Percentiles rank a stretch among this genome's conserved stretches.
Conservation (phyloP, 2,797 vertebrate species). For the Champsocephalus esox region DNA sequence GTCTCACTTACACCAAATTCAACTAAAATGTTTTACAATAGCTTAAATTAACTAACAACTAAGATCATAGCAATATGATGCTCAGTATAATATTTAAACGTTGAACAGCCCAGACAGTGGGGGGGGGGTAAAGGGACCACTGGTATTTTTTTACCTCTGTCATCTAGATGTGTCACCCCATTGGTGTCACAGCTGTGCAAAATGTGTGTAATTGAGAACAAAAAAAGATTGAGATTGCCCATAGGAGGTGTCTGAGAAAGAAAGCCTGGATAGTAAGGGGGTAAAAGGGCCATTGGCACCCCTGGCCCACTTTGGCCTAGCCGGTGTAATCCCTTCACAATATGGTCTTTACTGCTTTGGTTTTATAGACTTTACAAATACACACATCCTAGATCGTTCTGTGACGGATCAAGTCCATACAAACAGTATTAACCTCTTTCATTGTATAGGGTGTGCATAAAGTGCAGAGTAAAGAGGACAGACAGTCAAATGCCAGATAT, state of each 20-base stretch:
- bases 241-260: not conserved
- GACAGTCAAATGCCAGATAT: conserved; percentile 74
- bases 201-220: not conserved
- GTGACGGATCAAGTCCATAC: conserved; percentile 54
- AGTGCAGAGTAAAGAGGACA: conserved; percentile 54
- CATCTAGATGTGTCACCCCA: too few species aligned
- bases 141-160: too few species aligned
- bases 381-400: conserved; percentile 32
- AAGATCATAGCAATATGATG: not conserved
- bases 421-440: conserved; percentile 43
- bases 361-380: conserved; percentile 23
- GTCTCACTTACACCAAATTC: not conserved
- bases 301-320: too few species aligned
- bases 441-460: conserved; percentile 59
- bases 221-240: not conserved
- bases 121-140: too few species aligned
- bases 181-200: too few species aligned
- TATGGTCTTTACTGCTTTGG: not conserved
- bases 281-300: too few species aligned
- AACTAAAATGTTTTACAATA: not conserved
- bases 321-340: too few species aligned
- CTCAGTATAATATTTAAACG: not conserved
- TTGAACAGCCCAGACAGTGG: too few species aligned
- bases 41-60: not conserved
- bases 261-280: not conserved